Evolutionary conservation across 2,888 invertebrate species (phyloP).

Genomic region (Apamea anceps): DNA sequence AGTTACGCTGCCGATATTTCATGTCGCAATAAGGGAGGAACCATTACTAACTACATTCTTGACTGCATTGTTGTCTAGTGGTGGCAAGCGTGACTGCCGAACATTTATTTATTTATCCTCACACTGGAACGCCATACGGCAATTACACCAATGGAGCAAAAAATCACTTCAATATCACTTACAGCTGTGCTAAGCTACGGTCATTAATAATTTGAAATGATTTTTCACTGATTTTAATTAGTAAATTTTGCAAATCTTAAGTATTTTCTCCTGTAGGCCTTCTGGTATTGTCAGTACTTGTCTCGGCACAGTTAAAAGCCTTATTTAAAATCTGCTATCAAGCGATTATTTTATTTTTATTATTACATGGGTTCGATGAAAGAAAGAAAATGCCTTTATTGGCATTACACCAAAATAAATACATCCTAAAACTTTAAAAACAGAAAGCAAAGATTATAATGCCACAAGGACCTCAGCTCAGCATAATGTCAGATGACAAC

Average conservation of each 20-base stretch:
- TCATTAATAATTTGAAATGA: slow-evolving; percentile 24
- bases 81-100: background rate
- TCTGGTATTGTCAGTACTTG: background rate
- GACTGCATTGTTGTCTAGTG: too few species aligned
- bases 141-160: too few species aligned
- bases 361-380: background rate
- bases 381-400: too few species aligned
- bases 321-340: slow-evolving; percentile 10
- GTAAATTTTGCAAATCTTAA: background rate
- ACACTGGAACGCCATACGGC: too few species aligned
- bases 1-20: background rate
- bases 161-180: slow-evolving; percentile 14
- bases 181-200: slow-evolving; percentile 20
- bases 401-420: too few species aligned
- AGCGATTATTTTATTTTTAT: slow-evolving; percentile 24
- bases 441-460: too few species aligned
- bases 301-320: background rate
- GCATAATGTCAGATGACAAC: too few species aligned
- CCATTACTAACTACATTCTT: background rate
- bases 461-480: too few species aligned
- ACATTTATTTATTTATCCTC: too few species aligned
- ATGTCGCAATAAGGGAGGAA: background rate
- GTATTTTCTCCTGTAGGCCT: background rate
- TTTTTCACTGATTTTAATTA: background rate
- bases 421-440: too few species aligned